A percentile compares a stretch with the other conserved stretches of the same genome.
These are phyloP conservation scores for Eulithis prunata DNA, from an alignment of 2,888 invertebrate species.

Conservation along the genomic window DNA sequence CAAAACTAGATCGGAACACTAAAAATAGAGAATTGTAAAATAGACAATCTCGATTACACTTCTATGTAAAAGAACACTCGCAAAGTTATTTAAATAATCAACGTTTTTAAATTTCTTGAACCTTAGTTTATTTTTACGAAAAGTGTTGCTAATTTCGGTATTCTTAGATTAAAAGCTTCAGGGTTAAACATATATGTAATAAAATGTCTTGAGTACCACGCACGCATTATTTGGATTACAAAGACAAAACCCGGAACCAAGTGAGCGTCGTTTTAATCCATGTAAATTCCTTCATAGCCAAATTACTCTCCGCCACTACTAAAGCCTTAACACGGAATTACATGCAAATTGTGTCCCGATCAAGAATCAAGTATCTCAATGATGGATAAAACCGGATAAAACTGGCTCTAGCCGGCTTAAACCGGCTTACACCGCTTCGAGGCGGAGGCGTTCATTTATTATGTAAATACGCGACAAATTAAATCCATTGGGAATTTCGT, in stretches of 20 bases:
- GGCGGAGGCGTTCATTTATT: conserved; percentile 81
- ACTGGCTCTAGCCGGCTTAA: conserved; percentile 60
- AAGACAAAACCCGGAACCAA: conserved; percentile 11
- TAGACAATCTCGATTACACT: no score
- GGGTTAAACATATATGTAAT: no score
- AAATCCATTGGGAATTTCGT: conserved; percentile 81
- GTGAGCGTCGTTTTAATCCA: conserved; percentile 33
- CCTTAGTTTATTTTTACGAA: no score
- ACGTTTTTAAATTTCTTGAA: no score
- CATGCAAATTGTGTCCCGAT: conserved; percentile 79
- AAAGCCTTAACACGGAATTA: conserved; percentile 71
- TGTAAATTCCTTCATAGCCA: conserved; percentile 58
- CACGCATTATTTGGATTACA: neutral
- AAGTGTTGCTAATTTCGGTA: no score
- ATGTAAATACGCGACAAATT: conserved; percentile 84
- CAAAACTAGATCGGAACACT: no score
- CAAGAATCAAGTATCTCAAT: conserved; percentile 82
- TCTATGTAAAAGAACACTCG: no score
- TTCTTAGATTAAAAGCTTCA: no score
- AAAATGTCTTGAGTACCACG: neutral
- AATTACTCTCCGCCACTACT: conserved; percentile 71
- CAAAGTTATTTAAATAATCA: no score
- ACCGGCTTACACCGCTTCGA: conserved; percentile 67
- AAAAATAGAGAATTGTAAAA: no score
- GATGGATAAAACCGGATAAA: conserved; percentile 80